phyloP scores from a whole-genome alignment of 1,140 invertebrate species.

The Cotesia vestalis region DNA sequence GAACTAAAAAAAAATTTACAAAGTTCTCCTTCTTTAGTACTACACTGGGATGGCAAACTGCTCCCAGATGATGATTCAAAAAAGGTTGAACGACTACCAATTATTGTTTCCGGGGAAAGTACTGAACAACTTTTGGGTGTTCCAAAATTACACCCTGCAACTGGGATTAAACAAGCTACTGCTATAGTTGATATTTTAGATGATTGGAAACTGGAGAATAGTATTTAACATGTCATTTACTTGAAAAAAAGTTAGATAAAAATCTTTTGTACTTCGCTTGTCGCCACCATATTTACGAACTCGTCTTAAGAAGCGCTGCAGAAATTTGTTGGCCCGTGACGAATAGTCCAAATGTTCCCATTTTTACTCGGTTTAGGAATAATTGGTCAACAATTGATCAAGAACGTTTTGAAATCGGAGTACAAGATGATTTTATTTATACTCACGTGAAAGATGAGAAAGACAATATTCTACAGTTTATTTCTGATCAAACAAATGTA shows the following conservation, averaged over 20 bases:
- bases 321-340: slow-evolving; percentile 19
- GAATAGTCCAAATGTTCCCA: slow-evolving; percentile 18
- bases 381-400: slow-evolving; percentile 26
- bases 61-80: too few relatives aligned
- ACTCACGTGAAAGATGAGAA: background rate
- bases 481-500: slow-evolving; percentile 13
- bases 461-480: slow-evolving; percentile 17
- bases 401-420: slow-evolving; percentile 1
- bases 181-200: too few relatives aligned
- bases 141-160: too few relatives aligned
- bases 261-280: slow-evolving; percentile 42
- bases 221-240: background rate
- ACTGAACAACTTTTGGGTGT: too few relatives aligned
- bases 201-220: too few relatives aligned
- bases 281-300: slow-evolving; percentile 50
- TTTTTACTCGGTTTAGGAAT: slow-evolving; percentile 26
- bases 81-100: too few relatives aligned
- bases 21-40: too few relatives aligned
- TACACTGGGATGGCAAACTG: too few relatives aligned
- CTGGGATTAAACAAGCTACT: too few relatives aligned
- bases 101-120: too few relatives aligned
- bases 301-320: slow-evolving; percentile 17
- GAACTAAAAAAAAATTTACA: too few relatives aligned
- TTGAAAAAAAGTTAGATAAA: slow-evolving; percentile 38
- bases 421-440: slow-evolving; percentile 11